Conservation (phyloP, 2,113 vertebrate genomes). For the Thamnophis sirtalis region DNA sequence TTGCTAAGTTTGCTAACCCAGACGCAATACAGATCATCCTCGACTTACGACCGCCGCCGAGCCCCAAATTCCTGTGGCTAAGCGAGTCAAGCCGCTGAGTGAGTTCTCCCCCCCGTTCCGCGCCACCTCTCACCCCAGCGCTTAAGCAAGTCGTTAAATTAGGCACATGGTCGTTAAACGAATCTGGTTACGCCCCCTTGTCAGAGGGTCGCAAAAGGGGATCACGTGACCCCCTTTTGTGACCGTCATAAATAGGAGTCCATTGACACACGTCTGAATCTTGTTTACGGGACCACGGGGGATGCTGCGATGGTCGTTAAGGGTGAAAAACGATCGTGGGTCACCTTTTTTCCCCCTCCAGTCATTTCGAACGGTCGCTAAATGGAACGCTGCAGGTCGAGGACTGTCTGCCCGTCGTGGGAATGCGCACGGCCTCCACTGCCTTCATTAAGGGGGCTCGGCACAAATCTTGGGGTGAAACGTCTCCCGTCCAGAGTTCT, state of each 20-base stretch:
- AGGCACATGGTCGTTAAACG: background rate
- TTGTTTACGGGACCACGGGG: no score
- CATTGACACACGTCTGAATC: no score
- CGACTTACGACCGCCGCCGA: background rate
- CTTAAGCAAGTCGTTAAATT: no score
- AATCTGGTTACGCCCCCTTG: background rate
- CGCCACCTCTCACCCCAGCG: background rate
- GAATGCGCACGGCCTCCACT: background rate
- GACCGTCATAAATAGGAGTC: no score
- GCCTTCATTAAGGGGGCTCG: background rate
- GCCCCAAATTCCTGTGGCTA: background rate
- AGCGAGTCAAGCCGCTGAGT: background rate
- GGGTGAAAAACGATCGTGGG: no score
- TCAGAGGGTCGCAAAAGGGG: no score
- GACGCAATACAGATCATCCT: background rate
- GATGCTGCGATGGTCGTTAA: no score
- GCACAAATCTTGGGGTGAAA: background rate
- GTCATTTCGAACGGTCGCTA: no score
- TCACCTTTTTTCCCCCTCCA: no score
- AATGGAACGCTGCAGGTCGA: background rate
- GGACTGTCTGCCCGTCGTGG: background rate
- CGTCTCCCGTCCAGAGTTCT: background rate
- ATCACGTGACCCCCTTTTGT: no score
- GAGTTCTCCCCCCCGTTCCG: no score
- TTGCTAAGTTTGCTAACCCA: background rate